These are phyloP conservation scores for Paratilapia polleni DNA, from an alignment of 2,113 vertebrate genomes.

Conservation along the genomic window DNA sequence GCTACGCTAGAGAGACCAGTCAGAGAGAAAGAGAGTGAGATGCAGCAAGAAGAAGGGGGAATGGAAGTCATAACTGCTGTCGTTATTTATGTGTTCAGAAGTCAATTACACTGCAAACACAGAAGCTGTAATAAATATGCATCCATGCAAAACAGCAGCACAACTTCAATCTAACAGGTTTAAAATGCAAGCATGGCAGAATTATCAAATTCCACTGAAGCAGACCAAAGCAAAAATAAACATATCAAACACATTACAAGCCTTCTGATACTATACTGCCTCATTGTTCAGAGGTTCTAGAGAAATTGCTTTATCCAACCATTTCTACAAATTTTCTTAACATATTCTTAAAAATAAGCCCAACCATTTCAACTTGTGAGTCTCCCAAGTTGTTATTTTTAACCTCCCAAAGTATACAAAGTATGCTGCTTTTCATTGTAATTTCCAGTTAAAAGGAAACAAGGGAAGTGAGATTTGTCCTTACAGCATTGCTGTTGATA, in stretches of 20 bases:
- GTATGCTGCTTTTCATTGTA: too few relatives aligned
- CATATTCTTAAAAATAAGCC: background rate
- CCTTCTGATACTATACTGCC: background rate
- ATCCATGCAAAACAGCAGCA: conserved; percentile 22
- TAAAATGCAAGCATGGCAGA: background rate
- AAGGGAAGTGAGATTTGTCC: too few relatives aligned
- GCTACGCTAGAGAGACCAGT: background rate
- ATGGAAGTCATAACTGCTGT: background rate
- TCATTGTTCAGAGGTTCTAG: background rate
- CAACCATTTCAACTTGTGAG: background rate
- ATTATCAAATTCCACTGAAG: background rate
- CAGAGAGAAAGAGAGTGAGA: background rate
- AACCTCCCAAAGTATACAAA: background rate
- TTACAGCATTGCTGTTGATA: background rate
- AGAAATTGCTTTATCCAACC: background rate
- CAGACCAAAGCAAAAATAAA: background rate
- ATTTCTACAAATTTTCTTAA: background rate
- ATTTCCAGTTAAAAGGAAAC: too few relatives aligned
- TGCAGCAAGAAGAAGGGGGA: background rate
- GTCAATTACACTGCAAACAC: conserved; percentile 50
- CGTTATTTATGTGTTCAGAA: conserved; percentile 57
- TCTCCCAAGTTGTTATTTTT: background rate
- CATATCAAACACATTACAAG: background rate
- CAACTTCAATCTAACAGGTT: background rate
- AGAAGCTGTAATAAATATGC: conserved; percentile 36